Evolutionary conservation across 2,113 vertebrate genomes (phyloP).

Genomic region (Nothocercus julius): DNA sequence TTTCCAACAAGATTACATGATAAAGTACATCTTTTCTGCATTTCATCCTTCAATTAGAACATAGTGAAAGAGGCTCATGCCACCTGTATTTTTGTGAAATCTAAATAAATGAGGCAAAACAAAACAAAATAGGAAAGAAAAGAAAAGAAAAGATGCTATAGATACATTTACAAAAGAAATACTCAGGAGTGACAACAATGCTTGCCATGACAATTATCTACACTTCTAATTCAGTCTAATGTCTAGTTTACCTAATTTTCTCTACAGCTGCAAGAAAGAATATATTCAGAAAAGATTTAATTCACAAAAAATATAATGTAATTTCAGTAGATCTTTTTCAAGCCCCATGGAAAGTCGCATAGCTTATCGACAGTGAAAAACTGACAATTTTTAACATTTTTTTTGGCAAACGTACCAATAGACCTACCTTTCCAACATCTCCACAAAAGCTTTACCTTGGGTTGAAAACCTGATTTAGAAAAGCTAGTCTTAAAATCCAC

Average conservation of each 20-base stretch:
- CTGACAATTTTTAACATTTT: not conserved
- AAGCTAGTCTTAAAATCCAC: not conserved
- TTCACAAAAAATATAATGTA: not conserved
- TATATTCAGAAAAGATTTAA: not conserved
- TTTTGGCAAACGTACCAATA: not conserved
- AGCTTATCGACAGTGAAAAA: not conserved
- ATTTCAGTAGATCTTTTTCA: not conserved
- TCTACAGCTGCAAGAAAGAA: not conserved
- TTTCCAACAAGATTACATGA: not conserved
- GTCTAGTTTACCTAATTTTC: not conserved
- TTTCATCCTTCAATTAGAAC: fast-evolving
- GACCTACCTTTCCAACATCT: not conserved
- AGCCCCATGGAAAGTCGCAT: not conserved
- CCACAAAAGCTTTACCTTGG: not conserved
- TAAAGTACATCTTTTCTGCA: not conserved
- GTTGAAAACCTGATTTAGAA: not conserved
- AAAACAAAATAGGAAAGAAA: not conserved
- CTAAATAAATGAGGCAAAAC: not conserved
- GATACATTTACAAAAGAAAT: not conserved
- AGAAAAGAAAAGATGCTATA: not conserved
- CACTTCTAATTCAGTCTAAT: not conserved
- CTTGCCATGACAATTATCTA: not conserved
- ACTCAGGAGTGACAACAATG: not conserved
- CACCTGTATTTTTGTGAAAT: not conserved
- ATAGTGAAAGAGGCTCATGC: fast-evolving